Base-by-base conservation (phyloP, 2,797 vertebrate species). In the Eremophila alpestris region DNA sequence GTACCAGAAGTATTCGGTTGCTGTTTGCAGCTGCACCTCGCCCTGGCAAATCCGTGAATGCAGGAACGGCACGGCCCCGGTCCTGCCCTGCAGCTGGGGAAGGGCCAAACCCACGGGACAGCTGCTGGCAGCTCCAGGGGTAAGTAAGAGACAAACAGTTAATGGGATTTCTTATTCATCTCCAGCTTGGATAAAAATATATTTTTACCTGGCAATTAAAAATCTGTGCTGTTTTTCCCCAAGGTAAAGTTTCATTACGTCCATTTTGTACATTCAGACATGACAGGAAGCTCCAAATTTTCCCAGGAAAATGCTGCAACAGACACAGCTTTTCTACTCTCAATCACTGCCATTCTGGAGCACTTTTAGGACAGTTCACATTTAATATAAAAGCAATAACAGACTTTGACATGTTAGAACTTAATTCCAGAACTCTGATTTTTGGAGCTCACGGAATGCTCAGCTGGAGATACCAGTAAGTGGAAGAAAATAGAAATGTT, bases 31-130 rank as follows among this genome's bases (percentile, higher is more conserved):
- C 85, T 19, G 71, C 36, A 52, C 54, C 75, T 64, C 11, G 3
- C 29, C 11, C 12, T 8, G 16, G 81, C 62, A 34, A 75, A 56
- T 1, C 36, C 2, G 21, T 9, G 6, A 21, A 12, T 10, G 10
- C 41, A 41, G 49, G 26, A 67, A 45, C 32, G 20, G 22, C 5
- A 18, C 0, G 26, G 80, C 30, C 51, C 10, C 27, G 0, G 12
- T 4, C 24, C 29, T 15, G 11, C 78, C 74, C 75, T 29, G 64
- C 22, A 32, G 29, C 45, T 41, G 46, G 70, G 49, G 46, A 52
- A 38, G 16, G 32, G 30, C 40, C 83, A 48, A 45, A 23, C 5
- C 49, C 21, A 11, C 1, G 5, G 22, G 27, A 24, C 67, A 81
- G 13, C 46, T 16, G 67, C 59, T 54, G 67, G 19, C 22, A 64